phyloP scores from a whole-genome alignment of 2,797 vertebrate species.

The Ctenosaura bakeri region DNA sequence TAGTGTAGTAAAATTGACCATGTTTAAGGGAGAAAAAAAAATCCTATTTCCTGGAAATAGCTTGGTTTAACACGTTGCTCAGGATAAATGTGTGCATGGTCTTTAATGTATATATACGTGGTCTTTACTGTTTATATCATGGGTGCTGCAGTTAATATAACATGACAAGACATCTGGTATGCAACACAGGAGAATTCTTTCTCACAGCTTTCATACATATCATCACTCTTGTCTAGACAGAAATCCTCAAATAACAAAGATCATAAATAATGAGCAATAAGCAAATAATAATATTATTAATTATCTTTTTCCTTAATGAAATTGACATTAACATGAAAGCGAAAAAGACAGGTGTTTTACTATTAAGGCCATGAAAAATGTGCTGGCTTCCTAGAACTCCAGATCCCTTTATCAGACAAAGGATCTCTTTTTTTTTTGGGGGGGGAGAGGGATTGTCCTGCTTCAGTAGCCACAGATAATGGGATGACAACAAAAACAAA shows the following conservation, averaged over 20 bases:
- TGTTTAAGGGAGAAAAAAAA: slow-evolving; percentile 58
- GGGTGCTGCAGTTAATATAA: not conserved
- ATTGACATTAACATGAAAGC: not conserved
- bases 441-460: no score
- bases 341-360: no score
- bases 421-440: no score
- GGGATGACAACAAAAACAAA: no score
- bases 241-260: not conserved
- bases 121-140: no score
- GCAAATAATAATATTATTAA: not conserved
- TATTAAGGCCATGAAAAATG: not conserved
- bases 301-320: not conserved
- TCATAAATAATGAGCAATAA: no score
- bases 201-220: not conserved
- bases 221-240: not conserved
- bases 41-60: slow-evolving; percentile 73
- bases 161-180: not conserved
- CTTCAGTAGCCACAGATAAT: no score
- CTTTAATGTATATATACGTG: not conserved
- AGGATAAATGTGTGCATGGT: not conserved
- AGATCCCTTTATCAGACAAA: not conserved
- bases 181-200: not conserved
- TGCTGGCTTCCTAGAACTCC: not conserved
- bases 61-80: slow-evolving; percentile 58
- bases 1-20: no score